Base-by-base conservation (phyloP, 1,140 invertebrate genomes). In the Hypsibius dujardini region DNA sequence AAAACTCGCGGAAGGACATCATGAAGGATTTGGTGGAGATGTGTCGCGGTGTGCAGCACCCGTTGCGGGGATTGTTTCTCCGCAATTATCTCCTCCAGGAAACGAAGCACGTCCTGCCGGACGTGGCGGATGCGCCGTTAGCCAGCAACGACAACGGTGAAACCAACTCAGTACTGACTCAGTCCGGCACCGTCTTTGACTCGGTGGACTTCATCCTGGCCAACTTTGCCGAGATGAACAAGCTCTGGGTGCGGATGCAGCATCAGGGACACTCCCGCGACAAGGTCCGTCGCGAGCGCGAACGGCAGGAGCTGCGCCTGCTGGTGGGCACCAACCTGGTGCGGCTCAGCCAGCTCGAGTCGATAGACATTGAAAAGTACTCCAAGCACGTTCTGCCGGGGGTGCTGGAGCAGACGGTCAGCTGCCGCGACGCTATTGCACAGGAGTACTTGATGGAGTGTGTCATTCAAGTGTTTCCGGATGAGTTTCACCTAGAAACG, bases 181-280 rank as follows among this genome's bases (percentile, higher is more conserved):
- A 28, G 28, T 72, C 74, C 2, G 81, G 81, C 1, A 81, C 78
- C 47, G 88, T 95, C 0, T 85, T 87, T 71, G 95, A 98, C 79
- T 94, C 94, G 1, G 89, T 99, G 74, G 94, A 98, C 77, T 98
- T 99, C 83, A 92, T 99, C 70, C 80, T 96, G 50, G 88, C 94
- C 83, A 99, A 99, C 82, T 99, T 99, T 80, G 92, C 92, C 2
- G 96, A 99, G 82, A 99, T 99, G 96, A 99, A 99, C 81, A 99
- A 99, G 79, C 80, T 99, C 28, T 99, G 96, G 96, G 95, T 99
- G 2, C 84, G 96, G 72, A 99, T 99, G 95, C 95, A 99, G 79
- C 94, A 98, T 82, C 95, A 98, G 80, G 93, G 93, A 2, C 90
- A 93, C 77, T 89, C 88, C 28, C 86, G 91, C 75, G 93, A 96